phyloP scores from a whole-genome alignment of 2,888 invertebrate species.

The Pachycephus smyrnensis region DNA sequence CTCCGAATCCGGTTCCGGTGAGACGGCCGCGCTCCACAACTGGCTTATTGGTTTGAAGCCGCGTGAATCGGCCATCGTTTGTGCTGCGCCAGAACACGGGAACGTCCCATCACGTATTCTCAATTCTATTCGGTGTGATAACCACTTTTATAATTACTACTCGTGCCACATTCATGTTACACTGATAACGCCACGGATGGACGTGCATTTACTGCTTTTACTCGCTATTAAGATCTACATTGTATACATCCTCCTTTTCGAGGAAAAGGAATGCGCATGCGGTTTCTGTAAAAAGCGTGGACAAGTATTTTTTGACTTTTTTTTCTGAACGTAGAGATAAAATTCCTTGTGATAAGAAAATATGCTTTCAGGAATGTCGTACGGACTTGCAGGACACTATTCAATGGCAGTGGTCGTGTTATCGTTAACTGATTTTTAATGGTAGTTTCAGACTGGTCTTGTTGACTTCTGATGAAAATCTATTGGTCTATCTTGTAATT shows the following conservation, averaged over 20 bases:
- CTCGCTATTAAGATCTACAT: background rate
- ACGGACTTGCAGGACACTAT: background rate
- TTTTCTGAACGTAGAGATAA: background rate
- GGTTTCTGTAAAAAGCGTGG: background rate
- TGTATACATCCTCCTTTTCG: background rate
- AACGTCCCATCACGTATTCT: slow-evolving; percentile 9
- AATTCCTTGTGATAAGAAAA: background rate
- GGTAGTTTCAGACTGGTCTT: background rate
- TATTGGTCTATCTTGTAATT: background rate
- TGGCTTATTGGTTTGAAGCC: slow-evolving; percentile 66
- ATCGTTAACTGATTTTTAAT: background rate
- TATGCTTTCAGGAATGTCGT: background rate
- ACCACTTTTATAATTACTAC: background rate
- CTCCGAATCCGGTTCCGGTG: slow-evolving; percentile 64
- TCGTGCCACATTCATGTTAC: background rate
- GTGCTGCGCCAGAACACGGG: slow-evolving; percentile 38
- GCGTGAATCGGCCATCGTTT: slow-evolving; percentile 65
- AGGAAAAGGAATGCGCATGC: background rate
- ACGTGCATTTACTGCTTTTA: background rate
- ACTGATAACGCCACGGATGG: background rate
- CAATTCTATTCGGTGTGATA: slow-evolving; percentile 7
- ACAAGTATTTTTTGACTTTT: background rate
- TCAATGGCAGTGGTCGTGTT: background rate
- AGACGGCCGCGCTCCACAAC: slow-evolving; percentile 61
- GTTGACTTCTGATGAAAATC: background rate